Evolutionary conservation across 1,140 invertebrate genomes (phyloP), one percentile per base, ranked within the genome.

Genomic region (Drosophila lowei): DNA sequence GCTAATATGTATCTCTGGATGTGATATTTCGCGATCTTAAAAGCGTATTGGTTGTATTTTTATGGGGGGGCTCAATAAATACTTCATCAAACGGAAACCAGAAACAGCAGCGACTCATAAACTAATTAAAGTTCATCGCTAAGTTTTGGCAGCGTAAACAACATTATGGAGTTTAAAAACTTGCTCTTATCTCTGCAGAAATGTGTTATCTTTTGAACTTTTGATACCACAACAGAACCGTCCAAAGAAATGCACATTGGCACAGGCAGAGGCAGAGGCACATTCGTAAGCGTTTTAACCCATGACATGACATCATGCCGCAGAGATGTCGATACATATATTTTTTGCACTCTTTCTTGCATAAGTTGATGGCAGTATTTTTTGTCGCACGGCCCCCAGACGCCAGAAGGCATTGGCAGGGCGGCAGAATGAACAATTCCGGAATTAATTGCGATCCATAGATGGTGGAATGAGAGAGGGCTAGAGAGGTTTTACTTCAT

Each of bases 301-400:
- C 8, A 55, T 68, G 65, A 68, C 8, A 55, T 68, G 65, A 68
- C 65, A 68, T 68, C 62, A 67, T 67, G 41, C 54, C 21, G 16
- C n/a, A 13, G 43, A 47, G 21, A 67, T 67, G 44, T 57, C 57
- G 38, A 30, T 30, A 5, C 23, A 30, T 41, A 56, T 67, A 21
- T n/a, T 42, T 46, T 3, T 6, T 7, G 30, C 49, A 57, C 44
- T 38, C 9, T 38, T 38, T 38, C 34, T 48, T 68, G 65, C 44
- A 57, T 5, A 56, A 64, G 44, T 50, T 21, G 60, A 50, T 9
- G 9, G 34, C 50, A 23, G 18, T 5, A 25, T 25, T 25, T 28
- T 63, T 41, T 13, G 18, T 30, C 16, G 23, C 21, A 16, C 30
- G 30, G 18, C 46, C 62, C 62, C 48, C 61, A 66, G 48, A 38